phyloP scores from a whole-genome alignment of 2,888 invertebrate genomes.

The Mythimna vitellina region DNA sequence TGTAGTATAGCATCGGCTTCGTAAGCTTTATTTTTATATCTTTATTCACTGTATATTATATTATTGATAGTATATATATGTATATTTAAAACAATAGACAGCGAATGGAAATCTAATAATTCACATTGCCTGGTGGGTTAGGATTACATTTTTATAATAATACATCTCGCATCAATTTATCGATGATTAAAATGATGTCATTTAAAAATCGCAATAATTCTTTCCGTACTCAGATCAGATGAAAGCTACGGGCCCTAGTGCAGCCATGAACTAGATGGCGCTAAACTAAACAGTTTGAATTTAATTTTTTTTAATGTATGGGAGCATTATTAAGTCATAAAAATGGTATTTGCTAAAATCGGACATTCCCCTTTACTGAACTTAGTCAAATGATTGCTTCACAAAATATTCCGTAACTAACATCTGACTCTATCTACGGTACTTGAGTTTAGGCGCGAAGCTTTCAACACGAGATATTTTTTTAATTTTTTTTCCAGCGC shows the following conservation, averaged over 20 bases:
- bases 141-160: background rate
- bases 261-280: too few relatives aligned
- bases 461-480: background rate
- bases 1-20: conserved; percentile 35
- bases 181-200: background rate
- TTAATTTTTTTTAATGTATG: too few relatives aligned
- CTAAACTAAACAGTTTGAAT: too few relatives aligned
- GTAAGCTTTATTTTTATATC: conserved; percentile 31
- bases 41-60: conserved; percentile 2
- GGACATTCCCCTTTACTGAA: too few relatives aligned
- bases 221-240: conserved; percentile 1
- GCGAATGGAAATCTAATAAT: conserved; percentile 11
- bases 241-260: too few relatives aligned
- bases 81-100: conserved; percentile 28
- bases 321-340: too few relatives aligned
- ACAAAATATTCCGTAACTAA: too few relatives aligned
- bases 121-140: conserved; percentile 3
- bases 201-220: background rate
- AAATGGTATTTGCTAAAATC: too few relatives aligned
- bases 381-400: too few relatives aligned
- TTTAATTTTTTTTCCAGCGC: conserved; percentile 8
- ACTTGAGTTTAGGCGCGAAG: too few relatives aligned
- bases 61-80: too few relatives aligned
- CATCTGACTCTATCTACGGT: too few relatives aligned
- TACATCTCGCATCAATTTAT: background rate